Base-by-base conservation (phyloP, 37 sponge, comb jelly and placozoan species). In the Mnemiopsis leidyi region DNA sequence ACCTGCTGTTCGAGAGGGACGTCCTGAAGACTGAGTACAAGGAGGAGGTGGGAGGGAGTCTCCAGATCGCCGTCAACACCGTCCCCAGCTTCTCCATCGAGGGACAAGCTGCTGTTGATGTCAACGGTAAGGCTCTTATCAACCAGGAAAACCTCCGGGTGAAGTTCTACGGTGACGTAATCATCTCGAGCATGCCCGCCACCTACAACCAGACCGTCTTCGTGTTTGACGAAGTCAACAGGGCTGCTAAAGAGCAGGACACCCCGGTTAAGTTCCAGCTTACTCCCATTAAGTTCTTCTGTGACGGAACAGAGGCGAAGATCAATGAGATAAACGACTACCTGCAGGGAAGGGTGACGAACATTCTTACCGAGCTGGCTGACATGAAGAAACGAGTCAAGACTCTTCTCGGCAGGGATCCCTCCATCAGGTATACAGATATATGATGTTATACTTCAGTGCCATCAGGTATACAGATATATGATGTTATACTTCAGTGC, bases 261-360 rank as follows among this genome's bases (percentile, higher is more conserved):
- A 85, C 90, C 25, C 90, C 90, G 29, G 39, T 85, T 26, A 38
- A 39, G 48, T 85, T 39, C 90, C 90, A 85, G 39, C 90, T 85
- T 1, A 85, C 90, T n/a, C 90, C 90, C 90, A 85, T 85, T 40
- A 37, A 26, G 0, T 40, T 36, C 90, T 85, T 32, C 29, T 85
- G 90, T 33, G 35, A 39, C 23, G 90, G 90, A 21, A 85, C 36
- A 16, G 90, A 85, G 18, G 40, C 90, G 13, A 1, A 16, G 0
- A 9, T 85, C 29, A 85, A 39, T 21, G 90, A 85, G 25, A 40
- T 85, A 7, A 32, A 21, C 20, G 36, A 38, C 0, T 23, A 35
- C 1, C 48, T 85, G 30, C 38, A 18, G n/a, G 5, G 7, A 0
- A 38, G 39, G 39, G 90, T 37, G 0, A 85, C 90, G 5, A 5